Percentiles rank a stretch among this genome's conserved stretches.
Conservation (phyloP, 1,140 invertebrate species). For the Sesamia nonagrioides region DNA sequence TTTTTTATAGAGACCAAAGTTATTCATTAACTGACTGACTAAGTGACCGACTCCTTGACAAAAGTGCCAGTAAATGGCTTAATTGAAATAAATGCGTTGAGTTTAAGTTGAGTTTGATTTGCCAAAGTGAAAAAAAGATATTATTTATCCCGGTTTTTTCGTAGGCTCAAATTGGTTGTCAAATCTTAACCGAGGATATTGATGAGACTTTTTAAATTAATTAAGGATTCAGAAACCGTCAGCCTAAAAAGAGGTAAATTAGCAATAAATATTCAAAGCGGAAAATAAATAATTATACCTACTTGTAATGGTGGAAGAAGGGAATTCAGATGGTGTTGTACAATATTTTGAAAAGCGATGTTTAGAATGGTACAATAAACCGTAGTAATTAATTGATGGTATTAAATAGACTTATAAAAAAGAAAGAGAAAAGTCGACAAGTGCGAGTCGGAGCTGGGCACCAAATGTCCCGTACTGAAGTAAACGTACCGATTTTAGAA, state of each 20-base stretch:
- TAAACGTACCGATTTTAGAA: no score
- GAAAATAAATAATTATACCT: slow-evolving; percentile 19
- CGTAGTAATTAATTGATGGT: background rate
- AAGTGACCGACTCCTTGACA: no score
- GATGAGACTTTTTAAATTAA: background rate
- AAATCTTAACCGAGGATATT: background rate
- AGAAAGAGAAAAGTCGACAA: background rate
- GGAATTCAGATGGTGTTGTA: background rate
- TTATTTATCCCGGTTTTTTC: no score
- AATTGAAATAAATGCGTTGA: no score
- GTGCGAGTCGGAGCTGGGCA: no score
- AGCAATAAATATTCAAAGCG: slow-evolving; percentile 13
- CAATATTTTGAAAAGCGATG: slow-evolving; percentile 8
- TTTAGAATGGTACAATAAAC: background rate
- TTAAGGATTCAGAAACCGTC: background rate
- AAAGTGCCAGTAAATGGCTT: no score
- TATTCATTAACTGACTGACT: no score
- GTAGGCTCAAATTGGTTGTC: background rate
- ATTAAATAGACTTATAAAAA: background rate
- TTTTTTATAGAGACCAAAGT: no score
- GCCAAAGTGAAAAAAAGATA: no score
- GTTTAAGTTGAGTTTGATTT: no score
- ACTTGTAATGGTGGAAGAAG: background rate
- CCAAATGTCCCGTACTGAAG: no score
- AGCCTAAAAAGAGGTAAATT: background rate